phyloP scores from a whole-genome alignment of 2,888 invertebrate species.

The Drosophila mulleri region DNA sequence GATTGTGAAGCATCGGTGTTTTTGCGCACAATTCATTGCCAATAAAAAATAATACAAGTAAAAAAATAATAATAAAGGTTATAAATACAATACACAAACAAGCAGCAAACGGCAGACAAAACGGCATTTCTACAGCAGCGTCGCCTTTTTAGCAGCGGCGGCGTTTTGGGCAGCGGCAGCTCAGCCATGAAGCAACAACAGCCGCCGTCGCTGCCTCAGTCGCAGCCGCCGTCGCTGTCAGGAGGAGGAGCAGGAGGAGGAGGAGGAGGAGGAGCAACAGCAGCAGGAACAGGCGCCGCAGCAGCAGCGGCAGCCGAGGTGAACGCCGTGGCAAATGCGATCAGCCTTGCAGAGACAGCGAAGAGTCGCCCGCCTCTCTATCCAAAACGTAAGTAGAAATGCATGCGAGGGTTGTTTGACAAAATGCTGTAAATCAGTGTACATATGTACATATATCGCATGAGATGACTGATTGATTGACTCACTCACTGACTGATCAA shows the following conservation, averaged over 20 bases:
- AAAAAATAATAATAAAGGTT: constrained; percentile 3
- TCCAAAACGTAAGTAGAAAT: constrained; percentile 75
- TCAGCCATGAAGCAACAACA: constrained; percentile 46
- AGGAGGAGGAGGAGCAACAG: background rate
- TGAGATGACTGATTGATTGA: background rate
- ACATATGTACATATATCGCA: too few relatives aligned
- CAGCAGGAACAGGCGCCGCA: too few relatives aligned
- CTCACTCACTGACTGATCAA: background rate
- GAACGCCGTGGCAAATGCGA: constrained; percentile 15
- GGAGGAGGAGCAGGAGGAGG: constrained; percentile 10
- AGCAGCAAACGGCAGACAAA: constrained; percentile 54
- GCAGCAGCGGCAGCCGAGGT: background rate
- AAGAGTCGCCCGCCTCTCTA: constrained; percentile 73
- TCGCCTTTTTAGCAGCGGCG: constrained; percentile 73
- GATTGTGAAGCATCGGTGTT: constrained; percentile 8
- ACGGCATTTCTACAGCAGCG: constrained; percentile 79
- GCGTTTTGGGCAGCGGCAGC: constrained; percentile 40
- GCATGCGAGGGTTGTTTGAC: background rate
- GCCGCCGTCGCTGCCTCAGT: constrained; percentile 56
- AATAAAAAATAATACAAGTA: background rate
- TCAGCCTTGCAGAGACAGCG: constrained; percentile 41
- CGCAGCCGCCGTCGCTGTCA: constrained; percentile 59
- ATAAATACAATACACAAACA: constrained; percentile 13
- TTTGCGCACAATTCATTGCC: constrained; percentile 2
- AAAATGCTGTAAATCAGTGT: background rate